phyloP scores from a whole-genome alignment of 2,888 invertebrate genomes.

The Nomada flava region DNA sequence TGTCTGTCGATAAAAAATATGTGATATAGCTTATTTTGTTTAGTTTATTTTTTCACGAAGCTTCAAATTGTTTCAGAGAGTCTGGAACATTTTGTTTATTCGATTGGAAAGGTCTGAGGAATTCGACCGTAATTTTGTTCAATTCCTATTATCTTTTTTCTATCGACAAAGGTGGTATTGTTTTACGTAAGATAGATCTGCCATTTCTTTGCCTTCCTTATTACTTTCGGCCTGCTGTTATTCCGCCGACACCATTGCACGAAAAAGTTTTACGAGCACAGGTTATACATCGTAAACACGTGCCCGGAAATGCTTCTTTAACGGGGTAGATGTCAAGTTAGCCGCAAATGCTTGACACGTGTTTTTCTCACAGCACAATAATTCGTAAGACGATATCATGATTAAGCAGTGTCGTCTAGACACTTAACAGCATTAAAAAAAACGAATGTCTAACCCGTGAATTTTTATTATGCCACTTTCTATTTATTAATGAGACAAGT shows the following conservation, averaged over 20 bases:
- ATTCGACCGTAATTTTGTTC: too few species aligned
- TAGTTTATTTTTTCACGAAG: too few species aligned
- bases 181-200: background rate
- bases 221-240: background rate
- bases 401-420: background rate
- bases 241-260: slow-evolving; percentile 2
- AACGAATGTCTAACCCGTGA: too few species aligned
- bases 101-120: too few species aligned
- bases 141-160: too few species aligned
- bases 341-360: slow-evolving; percentile 4
- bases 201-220: slow-evolving; percentile 2
- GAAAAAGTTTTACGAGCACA: slow-evolving; percentile 34
- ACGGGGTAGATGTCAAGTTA: background rate
- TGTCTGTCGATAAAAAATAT: too few species aligned
- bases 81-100: too few species aligned
- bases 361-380: slow-evolving; percentile 19
- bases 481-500: too few species aligned
- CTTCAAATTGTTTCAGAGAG: too few species aligned
- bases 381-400: background rate
- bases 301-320: slow-evolving; percentile 47
- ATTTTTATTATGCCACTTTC: too few species aligned
- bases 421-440: background rate
- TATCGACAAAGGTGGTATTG: background rate
- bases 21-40: too few species aligned
- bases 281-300: slow-evolving; percentile 29